Conservation (phyloP, 2,797 vertebrate species). For the Pogonophryne albipinna region DNA sequence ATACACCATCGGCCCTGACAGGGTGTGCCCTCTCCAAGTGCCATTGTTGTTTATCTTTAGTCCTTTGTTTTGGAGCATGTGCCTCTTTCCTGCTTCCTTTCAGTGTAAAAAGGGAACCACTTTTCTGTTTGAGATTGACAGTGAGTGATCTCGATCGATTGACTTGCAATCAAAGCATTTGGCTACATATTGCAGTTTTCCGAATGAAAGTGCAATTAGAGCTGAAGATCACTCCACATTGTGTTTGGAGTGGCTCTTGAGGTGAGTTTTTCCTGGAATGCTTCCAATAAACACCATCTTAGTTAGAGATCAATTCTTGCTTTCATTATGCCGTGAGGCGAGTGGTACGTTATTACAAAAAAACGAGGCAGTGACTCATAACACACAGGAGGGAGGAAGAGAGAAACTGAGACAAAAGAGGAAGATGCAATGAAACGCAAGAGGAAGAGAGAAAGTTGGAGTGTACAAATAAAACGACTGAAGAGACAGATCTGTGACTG, state of each 20-base stretch:
- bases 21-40: too few species aligned
- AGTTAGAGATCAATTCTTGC: constrained; percentile 51
- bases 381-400: constrained; percentile 23
- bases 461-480: constrained; percentile 8
- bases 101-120: constrained; percentile 7
- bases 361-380: constrained; percentile 54
- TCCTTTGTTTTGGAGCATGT: background rate
- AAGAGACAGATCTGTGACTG: background rate
- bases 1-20: too few species aligned
- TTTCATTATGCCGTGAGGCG: constrained; percentile 45
- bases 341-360: constrained; percentile 32
- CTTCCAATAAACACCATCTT: constrained; percentile 34
- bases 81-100: constrained; percentile 8
- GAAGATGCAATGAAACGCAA: constrained; percentile 45
- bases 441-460: constrained; percentile 37
- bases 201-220: constrained; percentile 4
- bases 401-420: constrained; percentile 17
- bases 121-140: background rate
- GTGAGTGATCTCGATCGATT: background rate
- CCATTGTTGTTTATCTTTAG: constrained; percentile 5
- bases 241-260: constrained; percentile 9
- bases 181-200: background rate
- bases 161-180: constrained; percentile 20
- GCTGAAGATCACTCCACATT: background rate
- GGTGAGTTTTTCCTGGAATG: constrained; percentile 20